A percentile compares a stretch with the other conserved stretches of the same genome.
These are phyloP conservation scores for Latrodectus elegans DNA, from an alignment of 2,888 invertebrate species.

Conservation along the genomic window DNA sequence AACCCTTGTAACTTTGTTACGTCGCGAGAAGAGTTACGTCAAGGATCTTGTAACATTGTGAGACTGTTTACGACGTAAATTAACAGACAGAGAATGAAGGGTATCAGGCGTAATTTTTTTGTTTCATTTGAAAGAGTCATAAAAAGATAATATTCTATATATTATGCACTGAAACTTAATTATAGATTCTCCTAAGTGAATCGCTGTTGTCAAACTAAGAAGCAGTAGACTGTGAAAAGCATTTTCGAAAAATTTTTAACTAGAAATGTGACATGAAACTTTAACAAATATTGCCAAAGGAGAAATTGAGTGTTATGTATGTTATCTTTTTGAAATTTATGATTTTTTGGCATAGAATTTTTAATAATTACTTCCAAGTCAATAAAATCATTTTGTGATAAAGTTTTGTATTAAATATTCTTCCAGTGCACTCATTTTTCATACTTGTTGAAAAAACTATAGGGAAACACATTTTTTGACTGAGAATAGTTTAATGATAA, in stretches of 20 bases:
- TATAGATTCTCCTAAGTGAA: neutral
- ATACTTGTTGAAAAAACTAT: too few relatives aligned
- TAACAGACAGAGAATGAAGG: slow-evolving; percentile 13
- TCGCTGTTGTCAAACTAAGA: neutral
- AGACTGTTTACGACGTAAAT: neutral
- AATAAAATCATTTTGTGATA: too few relatives aligned
- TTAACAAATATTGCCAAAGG: neutral
- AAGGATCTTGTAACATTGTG: neutral
- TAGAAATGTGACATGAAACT: neutral
- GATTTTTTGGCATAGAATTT: too few relatives aligned
- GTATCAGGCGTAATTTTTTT: neutral
- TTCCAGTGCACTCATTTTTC: too few relatives aligned
- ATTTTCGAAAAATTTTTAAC: neutral
- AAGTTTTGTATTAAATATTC: too few relatives aligned
- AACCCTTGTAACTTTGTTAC: too few relatives aligned
- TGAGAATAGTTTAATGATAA: too few relatives aligned
- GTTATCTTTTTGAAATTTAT: too few relatives aligned
- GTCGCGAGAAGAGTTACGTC: too few relatives aligned
- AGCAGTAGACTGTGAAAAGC: neutral
- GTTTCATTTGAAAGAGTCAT: slow-evolving; percentile 10
- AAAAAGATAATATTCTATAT: slow-evolving; percentile 46
- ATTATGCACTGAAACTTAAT: slow-evolving; percentile 51
- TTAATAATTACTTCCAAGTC: too few relatives aligned
- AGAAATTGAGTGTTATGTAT: too few relatives aligned
- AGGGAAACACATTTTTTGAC: too few relatives aligned